Evolutionary conservation across 2,797 vertebrate genomes (phyloP).

Genomic region (Pipistrellus nathusii): DNA sequence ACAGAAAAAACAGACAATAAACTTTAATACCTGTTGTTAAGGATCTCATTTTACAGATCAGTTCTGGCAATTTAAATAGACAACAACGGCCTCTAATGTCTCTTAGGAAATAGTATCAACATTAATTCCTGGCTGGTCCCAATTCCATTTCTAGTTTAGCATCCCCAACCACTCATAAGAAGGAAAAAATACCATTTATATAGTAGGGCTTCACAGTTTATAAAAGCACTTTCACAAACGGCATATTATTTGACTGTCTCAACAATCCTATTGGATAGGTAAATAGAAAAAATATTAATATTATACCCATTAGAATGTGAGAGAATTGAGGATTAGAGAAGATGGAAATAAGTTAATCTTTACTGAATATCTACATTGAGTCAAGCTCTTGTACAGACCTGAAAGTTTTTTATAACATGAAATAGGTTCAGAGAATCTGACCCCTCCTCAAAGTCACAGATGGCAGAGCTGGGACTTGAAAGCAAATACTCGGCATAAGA

Average conservation of each 20-base stretch:
- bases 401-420: background rate
- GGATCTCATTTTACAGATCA: constrained; percentile 67
- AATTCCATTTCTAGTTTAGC: constrained; percentile 65
- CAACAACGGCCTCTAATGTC: constrained; percentile 51
- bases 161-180: constrained; percentile 53
- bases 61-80: constrained; percentile 63
- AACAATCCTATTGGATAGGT: constrained; percentile 43
- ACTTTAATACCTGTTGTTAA: constrained; percentile 73
- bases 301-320: constrained; percentile 21
- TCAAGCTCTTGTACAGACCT: constrained; percentile 28
- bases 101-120: constrained; percentile 65
- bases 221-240: constrained; percentile 56
- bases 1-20: constrained; percentile 54
- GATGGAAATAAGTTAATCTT: constrained; percentile 48
- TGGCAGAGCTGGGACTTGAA: background rate
- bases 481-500: background rate
- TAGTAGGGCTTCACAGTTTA: constrained; percentile 45
- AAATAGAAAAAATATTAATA: constrained; percentile 47
- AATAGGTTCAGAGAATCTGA: constrained; percentile 25
- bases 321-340: constrained; percentile 50
- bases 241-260: constrained; percentile 59
- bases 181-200: constrained; percentile 54
- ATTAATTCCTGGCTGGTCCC: constrained; percentile 57
- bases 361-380: constrained; percentile 27
- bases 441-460: constrained; percentile 1